Conservation (phyloP, 2,797 vertebrate species). For the Syncerus caffer region DNA sequence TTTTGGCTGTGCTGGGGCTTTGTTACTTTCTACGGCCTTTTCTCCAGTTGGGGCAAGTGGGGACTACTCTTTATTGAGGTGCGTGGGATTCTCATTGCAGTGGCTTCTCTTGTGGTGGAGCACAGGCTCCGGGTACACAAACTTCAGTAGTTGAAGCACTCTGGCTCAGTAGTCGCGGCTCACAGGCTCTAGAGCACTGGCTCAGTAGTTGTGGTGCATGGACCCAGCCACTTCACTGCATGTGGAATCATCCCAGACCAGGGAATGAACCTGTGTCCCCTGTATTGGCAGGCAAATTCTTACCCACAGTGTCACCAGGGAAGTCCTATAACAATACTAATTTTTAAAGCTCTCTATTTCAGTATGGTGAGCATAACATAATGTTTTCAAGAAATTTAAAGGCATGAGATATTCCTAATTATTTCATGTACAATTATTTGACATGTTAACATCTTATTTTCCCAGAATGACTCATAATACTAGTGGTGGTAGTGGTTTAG, state of each 20-base stretch:
- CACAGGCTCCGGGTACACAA: neutral
- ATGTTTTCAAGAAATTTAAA: neutral
- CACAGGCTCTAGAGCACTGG: neutral
- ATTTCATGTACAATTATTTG: neutral
- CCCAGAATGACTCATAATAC: slow-evolving; percentile 12
- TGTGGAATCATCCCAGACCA: neutral
- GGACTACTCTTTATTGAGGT: neutral
- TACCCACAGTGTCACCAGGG: neutral
- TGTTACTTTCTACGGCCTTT: neutral
- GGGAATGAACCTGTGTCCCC: neutral
- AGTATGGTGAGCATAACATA: neutral
- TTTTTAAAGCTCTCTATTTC: slow-evolving; percentile 6
- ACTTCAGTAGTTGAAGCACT: neutral
- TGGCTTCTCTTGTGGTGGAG: neutral
- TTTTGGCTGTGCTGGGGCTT: neutral
- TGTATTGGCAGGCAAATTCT: neutral
- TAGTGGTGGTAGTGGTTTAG: neutral
- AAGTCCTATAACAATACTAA: neutral
- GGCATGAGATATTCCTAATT: neutral
- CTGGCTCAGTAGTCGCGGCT: neutral
- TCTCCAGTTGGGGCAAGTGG: neutral
- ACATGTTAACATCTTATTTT: slow-evolving; percentile 18
- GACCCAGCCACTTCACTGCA: neutral
- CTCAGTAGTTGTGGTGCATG: neutral
- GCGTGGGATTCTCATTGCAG: accelerated